Conservation (phyloP, 1,140 invertebrate genomes). For the Whitmania pigra region DNA sequence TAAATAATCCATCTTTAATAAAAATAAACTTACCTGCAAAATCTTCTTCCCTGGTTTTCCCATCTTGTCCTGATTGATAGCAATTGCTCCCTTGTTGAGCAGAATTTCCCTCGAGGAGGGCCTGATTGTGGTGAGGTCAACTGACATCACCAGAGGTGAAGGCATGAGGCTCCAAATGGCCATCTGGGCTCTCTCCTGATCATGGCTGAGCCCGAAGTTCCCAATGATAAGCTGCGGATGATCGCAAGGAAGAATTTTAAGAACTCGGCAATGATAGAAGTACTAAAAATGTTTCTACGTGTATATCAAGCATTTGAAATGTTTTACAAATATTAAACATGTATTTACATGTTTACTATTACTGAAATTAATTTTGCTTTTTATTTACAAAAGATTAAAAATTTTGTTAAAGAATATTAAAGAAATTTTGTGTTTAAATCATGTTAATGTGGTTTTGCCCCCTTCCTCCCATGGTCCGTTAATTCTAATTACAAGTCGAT, state of each 20-base stretch:
- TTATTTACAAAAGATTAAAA: too few species aligned
- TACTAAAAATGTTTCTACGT: too few species aligned
- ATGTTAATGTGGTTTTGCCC: too few species aligned
- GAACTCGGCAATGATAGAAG: too few species aligned
- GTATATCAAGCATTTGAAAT: too few species aligned
- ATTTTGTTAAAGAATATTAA: too few species aligned
- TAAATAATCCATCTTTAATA: not conserved
- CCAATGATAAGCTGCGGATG: conserved; percentile 23
- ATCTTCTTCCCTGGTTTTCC: conserved; percentile 5
- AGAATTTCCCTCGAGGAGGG: conserved; percentile 13
- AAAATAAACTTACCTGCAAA: not conserved
- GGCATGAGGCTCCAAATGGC: conserved; percentile 41
- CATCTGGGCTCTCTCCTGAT: conserved; percentile 41
- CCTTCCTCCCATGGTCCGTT: too few species aligned
- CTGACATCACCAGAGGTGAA: conserved; percentile 44
- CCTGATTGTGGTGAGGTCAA: conserved; percentile 29
- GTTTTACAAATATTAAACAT: too few species aligned
- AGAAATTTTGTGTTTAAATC: too few species aligned
- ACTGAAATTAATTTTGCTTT: too few species aligned
- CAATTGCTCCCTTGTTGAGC: conserved; percentile 14
- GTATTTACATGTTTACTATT: too few species aligned
- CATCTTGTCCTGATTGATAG: conserved; percentile 22
- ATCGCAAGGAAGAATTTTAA: not conserved
- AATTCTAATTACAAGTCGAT: too few species aligned
- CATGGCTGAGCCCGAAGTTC: conserved; percentile 27